Percentiles rank a stretch among this genome's conserved stretches.
Conservation (phyloP, 2,797 vertebrate genomes). For the Chloroceryle inda region DNA sequence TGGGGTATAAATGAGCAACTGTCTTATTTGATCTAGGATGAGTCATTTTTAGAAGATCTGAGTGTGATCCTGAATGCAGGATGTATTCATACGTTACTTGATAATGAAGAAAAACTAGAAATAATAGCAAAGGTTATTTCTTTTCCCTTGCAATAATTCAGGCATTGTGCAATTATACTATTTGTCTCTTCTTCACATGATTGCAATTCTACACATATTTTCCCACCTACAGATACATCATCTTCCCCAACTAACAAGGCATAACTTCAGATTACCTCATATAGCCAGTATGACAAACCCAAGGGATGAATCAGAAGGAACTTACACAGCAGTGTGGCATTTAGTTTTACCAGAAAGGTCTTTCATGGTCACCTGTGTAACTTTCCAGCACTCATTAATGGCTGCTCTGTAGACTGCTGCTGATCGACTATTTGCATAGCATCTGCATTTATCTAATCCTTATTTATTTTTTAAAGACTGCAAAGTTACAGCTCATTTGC, state of each 20-base stretch:
- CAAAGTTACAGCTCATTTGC: conserved; percentile 78
- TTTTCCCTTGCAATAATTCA: conserved; percentile 54
- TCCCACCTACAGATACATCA: conserved; percentile 44
- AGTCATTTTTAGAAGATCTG: conserved; percentile 73
- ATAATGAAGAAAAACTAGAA: conserved; percentile 76
- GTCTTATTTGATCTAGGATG: conserved; percentile 68
- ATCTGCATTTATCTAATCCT: conserved; percentile 73
- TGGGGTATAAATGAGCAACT: conserved; percentile 71
- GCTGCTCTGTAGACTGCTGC: conserved; percentile 58
- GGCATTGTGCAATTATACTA: conserved; percentile 13
- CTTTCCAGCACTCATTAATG: conserved; percentile 51
- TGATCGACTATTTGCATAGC: conserved; percentile 63
- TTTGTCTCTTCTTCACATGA: conserved; percentile 36
- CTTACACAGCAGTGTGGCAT: conserved; percentile 23
- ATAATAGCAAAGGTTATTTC: conserved; percentile 64
- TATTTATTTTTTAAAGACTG: conserved; percentile 73
- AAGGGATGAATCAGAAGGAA: conserved; percentile 56
- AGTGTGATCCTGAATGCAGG: conserved; percentile 23
- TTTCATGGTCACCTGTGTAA: conserved; percentile 50
- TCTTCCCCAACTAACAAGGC: conserved; percentile 60
- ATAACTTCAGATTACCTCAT: conserved; percentile 42
- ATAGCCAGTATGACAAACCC: conserved; percentile 58
- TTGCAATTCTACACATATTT: conserved; percentile 34
- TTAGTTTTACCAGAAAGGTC: conserved; percentile 38
- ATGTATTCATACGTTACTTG: conserved; percentile 60